Conservation (phyloP, 1,140 invertebrate genomes). For the Anastrepha ludens region DNA sequence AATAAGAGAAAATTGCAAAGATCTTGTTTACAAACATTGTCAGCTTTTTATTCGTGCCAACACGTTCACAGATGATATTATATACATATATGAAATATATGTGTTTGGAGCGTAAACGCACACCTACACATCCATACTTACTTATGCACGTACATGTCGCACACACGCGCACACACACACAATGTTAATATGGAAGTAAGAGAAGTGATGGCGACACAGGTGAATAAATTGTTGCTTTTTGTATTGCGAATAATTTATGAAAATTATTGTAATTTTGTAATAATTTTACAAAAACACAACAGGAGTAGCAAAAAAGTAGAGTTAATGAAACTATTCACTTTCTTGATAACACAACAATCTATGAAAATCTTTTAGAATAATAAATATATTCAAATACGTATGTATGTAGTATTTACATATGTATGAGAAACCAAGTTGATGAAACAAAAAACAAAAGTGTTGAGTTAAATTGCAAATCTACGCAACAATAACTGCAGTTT, state of each 20-base stretch:
- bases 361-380: background rate
- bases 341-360: background rate
- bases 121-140: background rate
- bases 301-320: background rate
- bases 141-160: background rate
- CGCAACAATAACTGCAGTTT: background rate
- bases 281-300: background rate
- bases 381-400: background rate
- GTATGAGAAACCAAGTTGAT: background rate
- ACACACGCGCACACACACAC: background rate
- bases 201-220: slow-evolving; percentile 44
- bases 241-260: slow-evolving; percentile 34
- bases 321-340: background rate
- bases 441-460: background rate
- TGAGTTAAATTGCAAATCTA: background rate
- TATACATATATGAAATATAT: background rate
- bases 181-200: slow-evolving; percentile 22
- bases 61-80: background rate
- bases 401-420: slow-evolving; percentile 12
- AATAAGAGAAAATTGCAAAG: slow-evolving; percentile 51
- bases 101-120: no score
- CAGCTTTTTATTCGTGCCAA: slow-evolving; percentile 32
- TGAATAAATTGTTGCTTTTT: slow-evolving; percentile 36
- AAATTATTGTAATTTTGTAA: slow-evolving; percentile 25
- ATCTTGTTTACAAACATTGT: slow-evolving; percentile 57